Percentiles rank a stretch among this genome's conserved stretches.
These are phyloP conservation scores for Orthosia cruda DNA, from an alignment of 2,888 invertebrate species.

Conservation along the genomic window DNA sequence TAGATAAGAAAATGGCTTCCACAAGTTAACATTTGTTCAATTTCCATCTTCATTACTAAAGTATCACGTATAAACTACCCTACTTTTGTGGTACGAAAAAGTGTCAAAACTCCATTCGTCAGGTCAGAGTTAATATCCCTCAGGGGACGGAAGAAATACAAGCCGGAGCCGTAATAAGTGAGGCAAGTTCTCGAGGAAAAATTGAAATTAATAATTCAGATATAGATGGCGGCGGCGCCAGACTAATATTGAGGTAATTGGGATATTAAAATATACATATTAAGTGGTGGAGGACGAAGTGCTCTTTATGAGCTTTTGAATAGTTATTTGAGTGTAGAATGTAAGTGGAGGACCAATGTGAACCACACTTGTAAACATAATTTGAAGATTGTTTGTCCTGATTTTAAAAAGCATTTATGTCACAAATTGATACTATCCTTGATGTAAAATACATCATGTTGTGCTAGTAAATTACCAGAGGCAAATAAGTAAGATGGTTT, in stretches of 20 bases:
- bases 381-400: not conserved
- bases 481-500: not conserved
- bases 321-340: slow-evolving; percentile 19
- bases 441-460: not conserved
- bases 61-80: slow-evolving; percentile 65
- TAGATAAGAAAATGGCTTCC: slow-evolving; percentile 54
- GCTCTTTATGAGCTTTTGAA: slow-evolving; percentile 27
- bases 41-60: slow-evolving; percentile 69
- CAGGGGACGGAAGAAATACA: slow-evolving; percentile 63
- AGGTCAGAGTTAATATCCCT: slow-evolving; percentile 70
- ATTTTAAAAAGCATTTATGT: not conserved
- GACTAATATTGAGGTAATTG: slow-evolving; percentile 69
- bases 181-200: slow-evolving; percentile 75
- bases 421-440: not conserved
- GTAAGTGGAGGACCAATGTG: not conserved
- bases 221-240: slow-evolving; percentile 60
- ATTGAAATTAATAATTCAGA: slow-evolving; percentile 82
- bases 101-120: slow-evolving; percentile 72
- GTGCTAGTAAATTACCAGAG: not conserved
- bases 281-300: slow-evolving; percentile 32
- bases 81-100: slow-evolving; percentile 66
- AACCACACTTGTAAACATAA: not conserved
- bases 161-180: slow-evolving; percentile 70
- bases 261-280: slow-evolving; percentile 67
- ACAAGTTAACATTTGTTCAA: slow-evolving; percentile 63